phyloP scores from a whole-genome alignment of 2,113 vertebrate genomes.

The Benthochromis sp. region DNA sequence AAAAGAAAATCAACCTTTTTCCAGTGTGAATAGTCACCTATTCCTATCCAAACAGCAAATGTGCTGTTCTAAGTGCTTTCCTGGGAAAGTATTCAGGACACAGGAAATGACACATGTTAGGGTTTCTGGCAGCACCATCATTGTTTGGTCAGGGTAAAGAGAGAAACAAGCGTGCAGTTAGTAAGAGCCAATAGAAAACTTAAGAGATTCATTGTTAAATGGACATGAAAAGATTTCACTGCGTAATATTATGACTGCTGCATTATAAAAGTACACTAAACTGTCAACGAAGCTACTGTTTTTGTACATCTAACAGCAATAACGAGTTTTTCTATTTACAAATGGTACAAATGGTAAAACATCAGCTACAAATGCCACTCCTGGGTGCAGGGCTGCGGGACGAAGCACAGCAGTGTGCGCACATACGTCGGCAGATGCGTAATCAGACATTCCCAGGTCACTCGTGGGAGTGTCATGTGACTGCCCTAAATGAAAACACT shows the following conservation, averaged over 20 bases:
- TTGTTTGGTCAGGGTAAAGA: not conserved
- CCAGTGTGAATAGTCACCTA: not conserved
- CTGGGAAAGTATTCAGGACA: not conserved
- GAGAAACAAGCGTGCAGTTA: not conserved
- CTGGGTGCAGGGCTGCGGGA: not conserved
- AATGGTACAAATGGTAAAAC: not conserved
- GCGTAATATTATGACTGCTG: not conserved
- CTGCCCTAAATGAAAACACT: conserved; percentile 46
- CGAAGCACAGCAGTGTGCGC: not conserved
- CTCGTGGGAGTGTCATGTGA: conserved; percentile 26
- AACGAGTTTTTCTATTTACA: not conserved
- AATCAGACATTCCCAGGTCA: conserved; percentile 34
- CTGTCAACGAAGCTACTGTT: not conserved
- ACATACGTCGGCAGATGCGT: not conserved
- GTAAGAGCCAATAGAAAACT: not conserved
- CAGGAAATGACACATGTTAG: conserved; percentile 22
- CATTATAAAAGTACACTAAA: not conserved
- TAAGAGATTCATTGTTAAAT: not conserved
- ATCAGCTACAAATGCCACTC: not conserved
- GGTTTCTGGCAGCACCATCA: not conserved
- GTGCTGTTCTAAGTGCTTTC: not conserved
- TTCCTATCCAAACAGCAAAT: not conserved
- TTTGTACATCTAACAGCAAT: not conserved
- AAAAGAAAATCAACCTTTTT: not conserved
- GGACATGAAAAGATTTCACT: not conserved